Evolutionary conservation across 2,888 invertebrate species (phyloP).

Genomic region (Euplagia quadripunctaria): DNA sequence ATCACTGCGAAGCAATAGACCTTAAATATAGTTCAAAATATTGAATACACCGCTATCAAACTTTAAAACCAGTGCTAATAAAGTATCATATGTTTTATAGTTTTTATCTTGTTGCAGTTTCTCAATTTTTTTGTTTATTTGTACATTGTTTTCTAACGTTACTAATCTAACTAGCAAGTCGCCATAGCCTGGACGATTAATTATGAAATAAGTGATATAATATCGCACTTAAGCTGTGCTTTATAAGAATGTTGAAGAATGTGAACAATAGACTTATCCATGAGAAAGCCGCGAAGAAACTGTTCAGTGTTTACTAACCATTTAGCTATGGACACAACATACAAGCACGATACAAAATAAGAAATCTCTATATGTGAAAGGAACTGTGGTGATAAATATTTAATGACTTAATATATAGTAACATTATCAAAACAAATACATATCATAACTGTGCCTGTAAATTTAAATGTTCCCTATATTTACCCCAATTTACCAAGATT

Average conservation of each 20-base stretch:
- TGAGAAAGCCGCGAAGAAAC: conserved; percentile 39
- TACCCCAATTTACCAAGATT: conserved; percentile 57
- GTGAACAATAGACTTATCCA: conserved; percentile 45
- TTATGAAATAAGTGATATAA: conserved; percentile 63
- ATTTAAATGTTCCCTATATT: conserved; percentile 64
- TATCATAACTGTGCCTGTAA: conserved; percentile 85
- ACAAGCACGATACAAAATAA: conserved; percentile 43
- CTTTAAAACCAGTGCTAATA: conserved; percentile 30
- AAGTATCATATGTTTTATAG: conserved; percentile 25
- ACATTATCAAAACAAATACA: conserved; percentile 76
- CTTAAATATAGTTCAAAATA: conserved; percentile 65
- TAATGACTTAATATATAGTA: conserved; percentile 67
- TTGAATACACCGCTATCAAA: conserved; percentile 39
- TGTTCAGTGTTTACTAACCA: conserved; percentile 34
- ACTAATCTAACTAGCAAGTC: conserved; percentile 63
- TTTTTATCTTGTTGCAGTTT: conserved; percentile 34
- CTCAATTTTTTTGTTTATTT: conserved; percentile 51
- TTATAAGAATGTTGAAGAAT: conserved; percentile 51
- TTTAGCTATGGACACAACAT: conserved; percentile 41
- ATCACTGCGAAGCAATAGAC: conserved; percentile 70
- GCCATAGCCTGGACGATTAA: conserved; percentile 70
- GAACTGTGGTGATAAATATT: conserved; percentile 40
- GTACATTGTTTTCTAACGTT: conserved; percentile 56
- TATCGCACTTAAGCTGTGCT: conserved; percentile 50
- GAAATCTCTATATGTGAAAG: conserved; percentile 46